Evolutionary conservation across 2,888 invertebrate genomes (phyloP), one percentile per base, ranked within the genome.

Genomic region (Brenthis hecate): DNA sequence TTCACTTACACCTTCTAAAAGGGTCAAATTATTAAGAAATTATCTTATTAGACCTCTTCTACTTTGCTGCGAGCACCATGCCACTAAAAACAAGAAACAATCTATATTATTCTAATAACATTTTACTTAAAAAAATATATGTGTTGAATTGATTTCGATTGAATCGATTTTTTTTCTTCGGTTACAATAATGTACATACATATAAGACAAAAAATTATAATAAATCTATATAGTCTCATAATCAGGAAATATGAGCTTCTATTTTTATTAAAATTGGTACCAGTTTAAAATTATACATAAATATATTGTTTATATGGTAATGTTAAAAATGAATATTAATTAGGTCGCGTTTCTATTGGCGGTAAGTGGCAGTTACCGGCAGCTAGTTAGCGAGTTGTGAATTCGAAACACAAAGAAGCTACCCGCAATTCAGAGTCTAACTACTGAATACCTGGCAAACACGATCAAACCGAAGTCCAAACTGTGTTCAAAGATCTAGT

Each of bases 401-500:
- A 80, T 82, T 77, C 77, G 80, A 79, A 88, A 85, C 85, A 91
- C 92, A 92, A 92, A 91, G 92, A 92, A 90, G 83, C 86, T 79
- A 83, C 84, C 84, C 84, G 75, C 86, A 86, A 86, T 86, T 85
- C 83, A 80, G 78, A 83, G 84, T 83, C 89, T 88, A 91, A 91
- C 91, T 89, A 90, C 88, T 82, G 83, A 84, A 81, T 81, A 85
- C 76, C 79, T 81, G 76, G 82, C 81, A 89, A 89, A 90, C 82
- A 88, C 86, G 85, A 91, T 89, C 86, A 87, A 83, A 86, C 88
- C 86, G 79, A 85, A 85, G 87, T 85, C 87, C 85, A 85, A 87
- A 88, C 87, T 87, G 80, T 81, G 84, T 82, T 89, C 88, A 90
- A 91, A 89, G 91, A 91, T 92, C 88, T 91, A 87, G 90, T 91